phyloP scores from a whole-genome alignment of 1,140 invertebrate genomes.

The Zaprionus ornatus region DNA sequence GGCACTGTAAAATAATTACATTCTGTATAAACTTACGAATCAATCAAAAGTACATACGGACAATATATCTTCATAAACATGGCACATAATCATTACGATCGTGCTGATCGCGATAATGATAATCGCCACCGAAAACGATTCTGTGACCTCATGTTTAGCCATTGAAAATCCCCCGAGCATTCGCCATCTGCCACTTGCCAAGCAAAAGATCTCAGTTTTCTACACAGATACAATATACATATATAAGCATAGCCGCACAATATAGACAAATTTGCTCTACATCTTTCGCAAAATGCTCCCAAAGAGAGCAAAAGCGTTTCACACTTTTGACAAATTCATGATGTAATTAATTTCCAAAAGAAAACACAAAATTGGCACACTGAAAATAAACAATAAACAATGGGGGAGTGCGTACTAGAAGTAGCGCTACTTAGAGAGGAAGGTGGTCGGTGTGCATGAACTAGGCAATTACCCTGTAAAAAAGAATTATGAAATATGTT shows the following conservation, averaged over 20 bases:
- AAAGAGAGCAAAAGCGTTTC: slow-evolving; percentile 6
- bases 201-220: slow-evolving; percentile 8
- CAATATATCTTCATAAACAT: background rate
- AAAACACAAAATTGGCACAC: slow-evolving; percentile 71
- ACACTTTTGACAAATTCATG: slow-evolving; percentile 74
- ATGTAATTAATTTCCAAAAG: slow-evolving; percentile 71
- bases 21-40: background rate
- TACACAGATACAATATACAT: background rate
- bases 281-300: background rate
- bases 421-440: slow-evolving; percentile 50
- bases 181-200: slow-evolving; percentile 50
- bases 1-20: background rate
- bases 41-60: background rate
- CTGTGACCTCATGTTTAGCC: slow-evolving; percentile 61
- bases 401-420: slow-evolving; percentile 38
- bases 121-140: slow-evolving; percentile 49
- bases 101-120: slow-evolving; percentile 31
- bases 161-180: slow-evolving; percentile 45
- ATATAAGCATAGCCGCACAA: background rate
- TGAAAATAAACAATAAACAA: slow-evolving; percentile 71
- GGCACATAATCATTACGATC: slow-evolving; percentile 38
- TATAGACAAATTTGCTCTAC: slow-evolving; percentile 1
- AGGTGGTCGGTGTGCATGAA: background rate
- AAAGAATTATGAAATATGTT: background rate
- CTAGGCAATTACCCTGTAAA: slow-evolving; percentile 14